Conservation (phyloP, 2,888 invertebrate genomes). For the Stenichneumon culpator region DNA sequence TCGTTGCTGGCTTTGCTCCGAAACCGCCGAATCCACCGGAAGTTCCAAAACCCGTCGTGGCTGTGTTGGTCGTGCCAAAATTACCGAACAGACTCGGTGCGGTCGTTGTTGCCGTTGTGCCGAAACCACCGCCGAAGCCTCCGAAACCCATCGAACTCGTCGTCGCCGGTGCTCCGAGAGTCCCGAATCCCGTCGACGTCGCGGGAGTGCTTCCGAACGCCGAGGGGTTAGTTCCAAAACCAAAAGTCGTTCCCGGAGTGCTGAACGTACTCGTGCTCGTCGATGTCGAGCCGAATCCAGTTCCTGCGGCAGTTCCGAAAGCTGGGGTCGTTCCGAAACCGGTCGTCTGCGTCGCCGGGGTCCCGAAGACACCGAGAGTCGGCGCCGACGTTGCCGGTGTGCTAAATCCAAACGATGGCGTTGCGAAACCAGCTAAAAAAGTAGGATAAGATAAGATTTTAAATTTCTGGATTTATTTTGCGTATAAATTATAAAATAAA, state of each 20-base stretch:
- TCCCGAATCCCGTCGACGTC: constrained; percentile 73
- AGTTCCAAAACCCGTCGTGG: constrained; percentile 82
- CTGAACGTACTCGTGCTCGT: constrained; percentile 76
- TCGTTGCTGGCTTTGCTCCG: constrained; percentile 85
- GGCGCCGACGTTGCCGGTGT: constrained; percentile 86
- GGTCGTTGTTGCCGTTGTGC: constrained; percentile 76
- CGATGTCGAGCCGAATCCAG: constrained; percentile 85
- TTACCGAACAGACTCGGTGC: constrained; percentile 86
- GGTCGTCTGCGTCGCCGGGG: constrained; percentile 80
- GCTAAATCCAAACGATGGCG: constrained; percentile 84
- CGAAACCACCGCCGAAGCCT: constrained; percentile 78
- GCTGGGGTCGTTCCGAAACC: constrained; percentile 85
- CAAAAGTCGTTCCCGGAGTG: constrained; percentile 80
- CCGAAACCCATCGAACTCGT: constrained; percentile 84
- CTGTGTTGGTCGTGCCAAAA: constrained; percentile 85
- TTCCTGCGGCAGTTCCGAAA: constrained; percentile 86
- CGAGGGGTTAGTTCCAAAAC: constrained; percentile 85
- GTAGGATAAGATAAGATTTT: neutral
- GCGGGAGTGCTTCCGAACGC: constrained; percentile 85
- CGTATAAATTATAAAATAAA: neutral
- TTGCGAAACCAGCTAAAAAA: constrained; percentile 85
- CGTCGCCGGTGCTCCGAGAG: constrained; percentile 79
- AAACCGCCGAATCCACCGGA: constrained; percentile 86
- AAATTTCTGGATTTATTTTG: neutral
- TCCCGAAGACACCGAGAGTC: constrained; percentile 86